A percentile compares a stretch with the other conserved stretches of the same genome.
Evolutionary conservation across 1,140 invertebrate species (phyloP).

Genomic region (Chrysomallon squamiferum): DNA sequence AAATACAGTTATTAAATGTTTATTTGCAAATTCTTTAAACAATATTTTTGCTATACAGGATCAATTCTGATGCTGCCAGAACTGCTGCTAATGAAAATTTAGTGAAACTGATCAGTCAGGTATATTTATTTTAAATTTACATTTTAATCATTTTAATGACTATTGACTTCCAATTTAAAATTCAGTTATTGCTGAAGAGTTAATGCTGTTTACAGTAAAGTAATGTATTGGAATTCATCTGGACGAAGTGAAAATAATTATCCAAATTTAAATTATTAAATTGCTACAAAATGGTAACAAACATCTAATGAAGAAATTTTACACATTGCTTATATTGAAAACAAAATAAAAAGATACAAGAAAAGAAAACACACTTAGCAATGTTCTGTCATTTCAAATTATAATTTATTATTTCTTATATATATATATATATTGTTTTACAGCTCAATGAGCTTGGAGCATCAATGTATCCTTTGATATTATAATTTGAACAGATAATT

Average conservation of each 20-base stretch:
- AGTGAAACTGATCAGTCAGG: slow-evolving; percentile 47
- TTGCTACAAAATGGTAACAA: not conserved
- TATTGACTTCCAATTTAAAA: not conserved
- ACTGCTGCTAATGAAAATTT: slow-evolving; percentile 49
- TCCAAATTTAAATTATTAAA: not conserved
- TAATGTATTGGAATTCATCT: not conserved
- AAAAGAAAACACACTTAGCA: not conserved
- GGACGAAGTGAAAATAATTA: not conserved
- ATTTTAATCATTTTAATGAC: too few relatives aligned
- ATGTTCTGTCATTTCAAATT: not conserved
- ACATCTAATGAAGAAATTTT: not conserved
- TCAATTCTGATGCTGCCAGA: slow-evolving; percentile 38
- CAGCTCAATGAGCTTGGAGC: slow-evolving; percentile 54
- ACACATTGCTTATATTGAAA: not conserved
- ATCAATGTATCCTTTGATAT: slow-evolving; percentile 58
- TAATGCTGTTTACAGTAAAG: not conserved
- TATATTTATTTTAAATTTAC: too few relatives aligned
- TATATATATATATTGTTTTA: too few relatives aligned
- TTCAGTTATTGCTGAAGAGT: not conserved
- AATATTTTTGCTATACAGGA: slow-evolving; percentile 14
- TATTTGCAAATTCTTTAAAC: not conserved
- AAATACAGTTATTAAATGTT: not conserved
- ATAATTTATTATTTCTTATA: too few relatives aligned
- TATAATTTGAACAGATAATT: too few relatives aligned
- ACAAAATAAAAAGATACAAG: too few relatives aligned